Base-by-base conservation (phyloP, 1,140 invertebrate genomes). In the Achroia grisella region DNA sequence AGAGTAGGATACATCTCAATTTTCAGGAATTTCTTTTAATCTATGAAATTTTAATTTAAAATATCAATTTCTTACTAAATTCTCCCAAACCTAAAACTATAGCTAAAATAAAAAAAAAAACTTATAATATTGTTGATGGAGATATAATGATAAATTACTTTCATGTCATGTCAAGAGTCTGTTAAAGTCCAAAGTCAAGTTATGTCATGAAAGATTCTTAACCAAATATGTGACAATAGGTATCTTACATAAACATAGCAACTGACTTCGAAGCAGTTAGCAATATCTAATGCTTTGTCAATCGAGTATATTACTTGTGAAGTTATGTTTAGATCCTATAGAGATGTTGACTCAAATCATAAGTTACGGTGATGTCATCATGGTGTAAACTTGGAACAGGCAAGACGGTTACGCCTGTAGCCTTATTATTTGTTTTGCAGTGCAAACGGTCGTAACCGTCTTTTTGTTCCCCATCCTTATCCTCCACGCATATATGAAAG, bases 351-450 rank as follows among this genome's bases (percentile, higher is more conserved):
- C 65, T 72, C 60, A 76, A 76, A 73, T 71, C 71, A 79, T 74
- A 80, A 81, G 62, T 62, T 52, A 61, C 52, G 73, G 52, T 84
- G 80, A 84, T 79, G 76, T 84, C 80, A 84, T 79, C 67, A 48
- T 57, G 39, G 43, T 52, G 53, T 58, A 53, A 67, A 64, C 48
- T 59, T 39, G 40, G 47, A 44, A 59, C 48, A 34, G 49, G 42
- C 72, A 66, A 72, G 74, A 65, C 62, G 60, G 72, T 63, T 64
- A 71, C 68, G 62, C 59, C 55, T 59, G 53, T 60, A 56, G 52
- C 62, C 74, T 68, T 80, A 69, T 74, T 76, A 71, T 78, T 79
- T 74, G 69, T 75, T 79, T 81, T 83, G 62, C 65, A 56, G 61
- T 44, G 54, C 71, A 57, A 72, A 77, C 68, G 69, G 66, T 71